Conservation (phyloP, 2,113 vertebrate genomes). For the Oxyura jamaicensis region DNA sequence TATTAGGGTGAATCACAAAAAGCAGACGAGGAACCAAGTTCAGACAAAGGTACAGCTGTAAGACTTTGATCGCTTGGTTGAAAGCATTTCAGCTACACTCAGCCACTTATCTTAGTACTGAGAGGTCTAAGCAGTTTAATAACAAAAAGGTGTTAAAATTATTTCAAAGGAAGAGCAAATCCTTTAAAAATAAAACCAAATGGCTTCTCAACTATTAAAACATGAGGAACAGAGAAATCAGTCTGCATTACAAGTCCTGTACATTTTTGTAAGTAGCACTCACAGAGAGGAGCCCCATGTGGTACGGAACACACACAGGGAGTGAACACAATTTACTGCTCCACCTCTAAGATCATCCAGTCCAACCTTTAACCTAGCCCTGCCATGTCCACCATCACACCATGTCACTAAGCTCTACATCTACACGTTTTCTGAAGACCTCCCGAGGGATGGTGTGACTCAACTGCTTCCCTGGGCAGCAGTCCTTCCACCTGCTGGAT, state of each 20-base stretch:
- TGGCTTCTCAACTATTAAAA: not conserved
- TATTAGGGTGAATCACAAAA: conserved; percentile 13
- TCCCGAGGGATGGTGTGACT: too few relatives aligned
- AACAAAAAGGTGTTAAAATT: not conserved
- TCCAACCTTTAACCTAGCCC: too few relatives aligned
- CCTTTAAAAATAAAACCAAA: not conserved
- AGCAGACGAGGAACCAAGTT: not conserved
- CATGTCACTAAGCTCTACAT: too few relatives aligned
- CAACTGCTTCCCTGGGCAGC: too few relatives aligned
- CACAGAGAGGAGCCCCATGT: too few relatives aligned
- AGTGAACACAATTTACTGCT: too few relatives aligned
- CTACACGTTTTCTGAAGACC: too few relatives aligned
- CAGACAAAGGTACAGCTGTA: not conserved
- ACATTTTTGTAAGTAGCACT: not conserved
- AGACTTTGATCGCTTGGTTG: not conserved
- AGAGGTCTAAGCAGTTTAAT: not conserved
- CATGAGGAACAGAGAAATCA: not conserved
- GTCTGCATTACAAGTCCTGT: not conserved
- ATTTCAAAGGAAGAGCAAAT: not conserved
- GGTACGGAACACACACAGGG: too few relatives aligned
- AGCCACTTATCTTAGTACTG: not conserved
- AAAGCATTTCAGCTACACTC: not conserved
- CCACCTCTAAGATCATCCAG: too few relatives aligned
- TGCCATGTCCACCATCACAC: too few relatives aligned
- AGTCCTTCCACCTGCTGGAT: not conserved